These are phyloP conservation scores for Knipowitschia caucasica DNA, from an alignment of 2,797 vertebrate species.

Conservation along the genomic window DNA sequence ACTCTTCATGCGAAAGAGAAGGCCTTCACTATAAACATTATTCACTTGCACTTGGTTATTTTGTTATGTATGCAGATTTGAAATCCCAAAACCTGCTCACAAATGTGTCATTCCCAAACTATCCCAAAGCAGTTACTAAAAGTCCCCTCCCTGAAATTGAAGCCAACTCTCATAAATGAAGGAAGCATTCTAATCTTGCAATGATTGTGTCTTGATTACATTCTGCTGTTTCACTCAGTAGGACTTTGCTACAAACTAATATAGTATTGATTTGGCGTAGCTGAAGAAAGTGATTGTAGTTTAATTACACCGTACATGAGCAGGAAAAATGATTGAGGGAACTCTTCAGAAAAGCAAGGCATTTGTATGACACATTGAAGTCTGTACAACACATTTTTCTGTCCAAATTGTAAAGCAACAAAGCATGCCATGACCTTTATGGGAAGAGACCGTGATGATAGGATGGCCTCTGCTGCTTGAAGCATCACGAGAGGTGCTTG, in stretches of 20 bases:
- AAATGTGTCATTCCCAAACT: neutral
- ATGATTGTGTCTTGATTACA: neutral
- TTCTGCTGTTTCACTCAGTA: neutral
- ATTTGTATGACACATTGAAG: neutral
- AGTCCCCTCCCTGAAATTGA: neutral
- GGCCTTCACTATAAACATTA: too few species aligned
- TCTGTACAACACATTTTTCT: too few species aligned
- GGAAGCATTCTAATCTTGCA: neutral
- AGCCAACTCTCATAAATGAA: neutral
- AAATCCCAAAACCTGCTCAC: too few species aligned
- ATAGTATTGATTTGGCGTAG: neutral
- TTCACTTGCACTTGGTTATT: too few species aligned
- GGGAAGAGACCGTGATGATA: neutral
- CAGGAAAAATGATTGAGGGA: neutral
- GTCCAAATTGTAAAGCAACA: too few species aligned
- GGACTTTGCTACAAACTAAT: neutral
- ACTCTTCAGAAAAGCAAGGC: too few species aligned
- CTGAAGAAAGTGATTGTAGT: neutral
- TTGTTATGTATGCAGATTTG: too few species aligned
- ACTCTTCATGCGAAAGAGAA: too few species aligned
- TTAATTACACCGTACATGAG: neutral
- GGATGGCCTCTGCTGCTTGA: neutral
- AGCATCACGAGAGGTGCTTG: conserved; percentile 29
- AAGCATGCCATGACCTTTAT: too few species aligned
- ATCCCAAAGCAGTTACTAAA: neutral